Base-by-base conservation (phyloP, 2,888 invertebrate genomes). In the Ditula angustiorana region DNA sequence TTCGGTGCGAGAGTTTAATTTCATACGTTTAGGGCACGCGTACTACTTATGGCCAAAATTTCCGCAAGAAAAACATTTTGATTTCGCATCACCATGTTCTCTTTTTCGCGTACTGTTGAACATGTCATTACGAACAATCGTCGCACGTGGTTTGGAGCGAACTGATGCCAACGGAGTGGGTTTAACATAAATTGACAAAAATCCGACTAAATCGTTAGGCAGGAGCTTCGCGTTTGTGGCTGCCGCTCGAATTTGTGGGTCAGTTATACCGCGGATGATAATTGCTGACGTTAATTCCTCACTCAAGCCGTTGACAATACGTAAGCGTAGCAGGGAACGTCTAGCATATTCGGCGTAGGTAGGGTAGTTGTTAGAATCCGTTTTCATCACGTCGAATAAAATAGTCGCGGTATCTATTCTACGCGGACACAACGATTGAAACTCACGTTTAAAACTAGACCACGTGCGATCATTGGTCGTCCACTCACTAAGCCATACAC, bases 301-400 rank as follows among this genome's bases (percentile, higher is more conserved):
- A 55, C 41, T 37, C 2, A 35, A n/a, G 8, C 37, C 37, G 2
- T 16, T 21, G 0, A 55, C 37, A 1, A 33, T 30, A 2, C 33
- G 33, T 13, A 55, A 37, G 5, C 55, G 55, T 5, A 55, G 33
- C 23, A 55, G 24, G 2, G 52, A 52, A 21, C 52, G 52, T 10
- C 52, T 26, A 1, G 33, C 52, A 7, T 53, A 13, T 16, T 19
- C 52, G 10, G n/a, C 13, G 7, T 41, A n/a, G 1, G 4, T 41
- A 16, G 37, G 1, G 16, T 41, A 41, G 2, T 19, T 13, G 7
- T n/a, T 19, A 7, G 37, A 41, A 11, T 41, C 11, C 5, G 13
- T 41, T 11, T 11, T 5, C 37, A 41, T 41, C 16, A 46, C 46
- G 0, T 46, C 46, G 8, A 21, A 46, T 23, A 46, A 46, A n/a